Evolutionary conservation across 2,888 invertebrate genomes (phyloP), one percentile per base, ranked within the genome.

Genomic region (Metopia argyrocephala): DNA sequence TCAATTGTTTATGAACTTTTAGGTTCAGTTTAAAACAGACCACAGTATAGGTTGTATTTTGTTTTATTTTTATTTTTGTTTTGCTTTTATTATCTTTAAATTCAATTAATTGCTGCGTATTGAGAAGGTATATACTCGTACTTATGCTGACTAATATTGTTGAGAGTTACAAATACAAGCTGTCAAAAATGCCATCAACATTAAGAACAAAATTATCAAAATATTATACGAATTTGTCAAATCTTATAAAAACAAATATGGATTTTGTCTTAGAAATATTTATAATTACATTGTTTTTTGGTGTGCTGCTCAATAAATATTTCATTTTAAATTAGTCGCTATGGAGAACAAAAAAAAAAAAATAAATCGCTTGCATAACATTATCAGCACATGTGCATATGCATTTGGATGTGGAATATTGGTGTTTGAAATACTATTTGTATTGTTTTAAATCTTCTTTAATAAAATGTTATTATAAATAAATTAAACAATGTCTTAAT

Each of bases 231-330:
- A 84, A 83, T 70, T 84, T 88, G 69, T 85, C 86, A 3, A 84
- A 88, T 82, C 88, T 83, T 28, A 87, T 88, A 20, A 89, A 86
- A 75, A 84, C 85, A 18, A 86, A 87, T 12, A 86, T 87, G 76
- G 89, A 87, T n/a, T 89, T 87, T 68, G 78, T 88, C 61, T 85
- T 89, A 50, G 89, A 89, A 84, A 85, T 86, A 45, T 80, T 85
- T 48, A 87, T 89, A 84, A 87, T 87, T 57, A 81, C 84, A 4
- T 80, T 89, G 48, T 89, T 86, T 83, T 89, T 89, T 68, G 85
- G 87, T 31, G 87, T 86, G 12, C 85, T 89, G 27, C 82, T 88
- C 15, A 87, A 87, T 80, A 85, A 85, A 84, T 89, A 87, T 76
- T 70, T 86, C 27, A 85, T 89, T 83, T 52, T 76, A 21, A 70